Conservation (phyloP, 2,888 invertebrate genomes). For the Reticulitermes lucifugus region DNA sequence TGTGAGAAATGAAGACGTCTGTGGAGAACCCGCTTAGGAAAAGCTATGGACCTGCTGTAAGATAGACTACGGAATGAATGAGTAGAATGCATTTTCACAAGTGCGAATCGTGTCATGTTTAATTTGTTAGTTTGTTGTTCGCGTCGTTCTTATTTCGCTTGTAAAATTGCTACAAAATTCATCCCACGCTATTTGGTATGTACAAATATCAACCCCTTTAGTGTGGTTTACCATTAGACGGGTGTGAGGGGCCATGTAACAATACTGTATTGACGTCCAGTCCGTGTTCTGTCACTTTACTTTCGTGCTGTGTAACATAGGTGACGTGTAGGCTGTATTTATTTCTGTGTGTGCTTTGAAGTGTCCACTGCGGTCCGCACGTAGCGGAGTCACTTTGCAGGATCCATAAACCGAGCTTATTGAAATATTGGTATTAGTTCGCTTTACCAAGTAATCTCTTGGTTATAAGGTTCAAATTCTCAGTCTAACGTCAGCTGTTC, state of each 20-base stretch:
- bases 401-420: too few relatives aligned
- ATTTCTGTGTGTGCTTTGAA: neutral
- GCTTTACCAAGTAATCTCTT: too few relatives aligned
- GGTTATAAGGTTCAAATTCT: too few relatives aligned
- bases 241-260: neutral
- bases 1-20: too few relatives aligned
- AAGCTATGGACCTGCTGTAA: neutral
- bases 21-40: too few relatives aligned
- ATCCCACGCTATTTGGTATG: neutral
- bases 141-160: neutral
- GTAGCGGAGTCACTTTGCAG: too few relatives aligned
- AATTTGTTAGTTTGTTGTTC: neutral
- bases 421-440: too few relatives aligned
- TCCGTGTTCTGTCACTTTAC: neutral
- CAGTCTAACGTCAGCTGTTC: too few relatives aligned
- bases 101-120: neutral
- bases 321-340: neutral
- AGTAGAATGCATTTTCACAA: neutral
- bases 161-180: slow-evolving; percentile 8
- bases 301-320: neutral
- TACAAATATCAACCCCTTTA: slow-evolving; percentile 14
- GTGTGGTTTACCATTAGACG: neutral
- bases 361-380: too few relatives aligned
- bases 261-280: neutral
- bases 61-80: neutral